phyloP scores from a whole-genome alignment of 2,888 invertebrate genomes.

The Orgyia antiqua region DNA sequence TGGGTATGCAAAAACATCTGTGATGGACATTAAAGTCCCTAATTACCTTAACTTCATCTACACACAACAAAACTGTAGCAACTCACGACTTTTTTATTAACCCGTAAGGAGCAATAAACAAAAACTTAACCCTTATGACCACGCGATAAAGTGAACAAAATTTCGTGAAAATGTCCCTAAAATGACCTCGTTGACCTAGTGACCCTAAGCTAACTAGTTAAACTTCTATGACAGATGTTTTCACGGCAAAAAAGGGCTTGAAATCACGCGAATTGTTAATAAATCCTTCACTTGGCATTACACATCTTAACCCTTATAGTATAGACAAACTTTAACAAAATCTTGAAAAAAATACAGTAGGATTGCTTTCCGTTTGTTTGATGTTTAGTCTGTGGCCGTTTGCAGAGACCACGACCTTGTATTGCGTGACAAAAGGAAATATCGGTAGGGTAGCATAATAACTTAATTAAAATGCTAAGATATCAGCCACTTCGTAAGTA shows the following conservation, averaged over 20 bases:
- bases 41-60: too few species aligned
- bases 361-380: background rate
- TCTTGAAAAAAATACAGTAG: conserved; percentile 5
- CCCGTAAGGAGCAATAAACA: conserved; percentile 30
- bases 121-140: conserved; percentile 30
- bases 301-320: conserved; percentile 14
- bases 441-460: conserved; percentile 31
- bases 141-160: conserved; percentile 31
- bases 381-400: conserved; percentile 15
- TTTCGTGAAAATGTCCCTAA: conserved; percentile 32
- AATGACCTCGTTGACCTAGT: conserved; percentile 52
- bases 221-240: conserved; percentile 59
- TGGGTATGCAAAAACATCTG: too few species aligned
- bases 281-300: conserved; percentile 40
- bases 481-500: conserved; percentile 30
- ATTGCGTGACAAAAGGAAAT: conserved; percentile 52
- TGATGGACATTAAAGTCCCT: too few species aligned
- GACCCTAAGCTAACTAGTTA: conserved; percentile 41
- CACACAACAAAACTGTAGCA: too few species aligned
- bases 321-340: background rate
- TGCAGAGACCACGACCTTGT: conserved; percentile 38
- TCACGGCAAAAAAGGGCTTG: conserved; percentile 43
- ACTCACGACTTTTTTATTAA: conserved; percentile 26
- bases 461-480: conserved; percentile 45
- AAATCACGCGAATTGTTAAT: conserved; percentile 40